phyloP scores from a whole-genome alignment of 2,113 vertebrate species.

The Cryptomyrus ogoouensis region DNA sequence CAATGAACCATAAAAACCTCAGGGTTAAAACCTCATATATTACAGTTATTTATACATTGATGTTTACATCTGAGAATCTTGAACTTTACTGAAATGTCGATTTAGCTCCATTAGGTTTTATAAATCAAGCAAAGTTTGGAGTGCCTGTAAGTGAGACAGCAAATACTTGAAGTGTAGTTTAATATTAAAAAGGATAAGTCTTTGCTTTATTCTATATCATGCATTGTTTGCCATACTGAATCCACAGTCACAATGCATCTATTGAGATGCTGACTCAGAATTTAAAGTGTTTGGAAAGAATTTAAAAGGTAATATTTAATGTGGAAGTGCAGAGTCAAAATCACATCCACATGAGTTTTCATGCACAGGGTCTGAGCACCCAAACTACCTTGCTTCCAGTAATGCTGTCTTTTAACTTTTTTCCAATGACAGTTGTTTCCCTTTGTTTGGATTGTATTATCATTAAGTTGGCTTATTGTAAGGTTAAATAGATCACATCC shows the following conservation, averaged over 20 bases:
- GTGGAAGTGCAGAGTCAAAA: neutral
- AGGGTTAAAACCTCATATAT: conserved; percentile 25
- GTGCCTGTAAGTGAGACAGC: conserved; percentile 66
- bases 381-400: neutral
- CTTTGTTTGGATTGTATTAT: neutral
- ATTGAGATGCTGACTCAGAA: neutral
- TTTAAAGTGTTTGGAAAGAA: neutral
- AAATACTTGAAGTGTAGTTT: conserved; percentile 52
- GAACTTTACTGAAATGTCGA: conserved; percentile 46
- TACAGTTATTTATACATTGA: conserved; percentile 24
- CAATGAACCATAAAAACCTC: conserved; percentile 38
- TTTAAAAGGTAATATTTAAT: neutral
- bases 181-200: conserved; percentile 33
- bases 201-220: neutral
- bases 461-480: neutral
- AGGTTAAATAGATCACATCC: neutral
- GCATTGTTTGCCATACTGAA: neutral
- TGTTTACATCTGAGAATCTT: conserved; percentile 53
- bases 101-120: conserved; percentile 37
- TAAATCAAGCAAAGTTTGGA: conserved; percentile 53
- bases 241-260: neutral
- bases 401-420: neutral
- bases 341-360: neutral
- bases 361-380: neutral
- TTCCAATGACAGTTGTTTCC: neutral